Evolutionary conservation across 1,140 invertebrate species (phyloP).

Genomic region (Ips typographus): DNA sequence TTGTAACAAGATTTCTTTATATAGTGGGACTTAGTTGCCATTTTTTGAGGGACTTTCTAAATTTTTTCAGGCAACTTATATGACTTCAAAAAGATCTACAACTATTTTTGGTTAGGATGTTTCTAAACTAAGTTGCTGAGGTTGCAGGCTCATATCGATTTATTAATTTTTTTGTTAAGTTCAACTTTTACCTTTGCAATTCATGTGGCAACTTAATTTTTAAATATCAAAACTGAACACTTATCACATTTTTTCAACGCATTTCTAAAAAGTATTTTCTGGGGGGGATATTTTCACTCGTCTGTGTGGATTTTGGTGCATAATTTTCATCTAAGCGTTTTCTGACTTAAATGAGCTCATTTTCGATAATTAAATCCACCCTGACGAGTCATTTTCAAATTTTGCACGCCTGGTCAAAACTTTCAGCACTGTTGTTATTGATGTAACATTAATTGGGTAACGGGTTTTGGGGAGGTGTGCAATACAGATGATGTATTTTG

Average conservation of each 20-base stretch:
- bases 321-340: background rate
- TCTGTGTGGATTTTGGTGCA: background rate
- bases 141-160: background rate
- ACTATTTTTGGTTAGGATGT: background rate
- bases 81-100: background rate
- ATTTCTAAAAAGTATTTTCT: conserved; percentile 8
- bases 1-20: background rate
- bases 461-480: conserved; percentile 20
- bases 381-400: background rate
- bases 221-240: background rate
- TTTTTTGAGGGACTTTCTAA: conserved; percentile 24
- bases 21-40: background rate
- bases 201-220: background rate
- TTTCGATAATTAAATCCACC: conserved; percentile 1
- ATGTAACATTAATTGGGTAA: conserved; percentile 24
- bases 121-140: background rate
- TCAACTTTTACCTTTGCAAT: background rate
- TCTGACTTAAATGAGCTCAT: background rate
- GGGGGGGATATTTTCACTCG: conserved; percentile 2
- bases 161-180: background rate
- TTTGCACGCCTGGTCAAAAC: conserved; percentile 9
- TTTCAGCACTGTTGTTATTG: conserved; percentile 12
- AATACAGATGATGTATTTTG: conserved; percentile 30
- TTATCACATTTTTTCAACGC: background rate
- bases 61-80: background rate